Evolutionary conservation across 1,140 invertebrate genomes (phyloP).

Genomic region (Bursaphelenchus mucronatus): DNA sequence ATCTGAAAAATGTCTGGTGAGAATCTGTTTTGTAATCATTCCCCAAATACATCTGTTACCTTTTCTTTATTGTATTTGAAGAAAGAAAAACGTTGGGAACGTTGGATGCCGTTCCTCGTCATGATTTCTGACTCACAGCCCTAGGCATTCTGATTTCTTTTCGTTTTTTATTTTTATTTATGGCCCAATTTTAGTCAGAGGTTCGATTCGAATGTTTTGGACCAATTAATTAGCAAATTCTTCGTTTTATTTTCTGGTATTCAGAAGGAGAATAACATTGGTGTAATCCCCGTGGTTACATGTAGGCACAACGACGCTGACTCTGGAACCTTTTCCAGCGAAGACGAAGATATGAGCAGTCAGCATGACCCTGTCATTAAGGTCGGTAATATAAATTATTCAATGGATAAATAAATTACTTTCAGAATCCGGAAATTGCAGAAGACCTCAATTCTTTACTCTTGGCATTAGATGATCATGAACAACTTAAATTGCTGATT

Average conservation of each 20-base stretch:
- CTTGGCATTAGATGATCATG: too few relatives aligned
- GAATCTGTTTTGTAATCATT: slow-evolving; percentile 1
- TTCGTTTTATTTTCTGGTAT: neutral
- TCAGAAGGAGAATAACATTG: neutral
- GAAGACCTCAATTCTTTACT: too few relatives aligned
- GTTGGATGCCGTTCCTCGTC: too few relatives aligned
- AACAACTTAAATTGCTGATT: too few relatives aligned
- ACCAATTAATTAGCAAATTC: slow-evolving; percentile 15
- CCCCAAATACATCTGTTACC: neutral
- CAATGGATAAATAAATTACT: too few relatives aligned
- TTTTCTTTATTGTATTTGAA: neutral
- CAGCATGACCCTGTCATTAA: too few relatives aligned
- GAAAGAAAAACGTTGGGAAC: too few relatives aligned
- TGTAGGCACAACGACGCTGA: slow-evolving; percentile 7
- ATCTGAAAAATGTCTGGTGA: neutral
- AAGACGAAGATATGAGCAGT: slow-evolving; percentile 11
- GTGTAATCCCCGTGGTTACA: neutral
- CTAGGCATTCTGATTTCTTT: slow-evolving; percentile 4
- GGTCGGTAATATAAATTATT: too few relatives aligned
- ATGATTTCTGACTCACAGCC: neutral
- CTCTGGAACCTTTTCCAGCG: slow-evolving; percentile 16
- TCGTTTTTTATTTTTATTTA: slow-evolving; percentile 3
- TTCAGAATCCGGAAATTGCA: too few relatives aligned
- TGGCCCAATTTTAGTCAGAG: slow-evolving; percentile 6
- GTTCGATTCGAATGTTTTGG: slow-evolving; percentile 3